These are phyloP conservation scores for Phengaris alcon DNA, from an alignment of 2,888 invertebrate genomes.

Conservation along the genomic window DNA sequence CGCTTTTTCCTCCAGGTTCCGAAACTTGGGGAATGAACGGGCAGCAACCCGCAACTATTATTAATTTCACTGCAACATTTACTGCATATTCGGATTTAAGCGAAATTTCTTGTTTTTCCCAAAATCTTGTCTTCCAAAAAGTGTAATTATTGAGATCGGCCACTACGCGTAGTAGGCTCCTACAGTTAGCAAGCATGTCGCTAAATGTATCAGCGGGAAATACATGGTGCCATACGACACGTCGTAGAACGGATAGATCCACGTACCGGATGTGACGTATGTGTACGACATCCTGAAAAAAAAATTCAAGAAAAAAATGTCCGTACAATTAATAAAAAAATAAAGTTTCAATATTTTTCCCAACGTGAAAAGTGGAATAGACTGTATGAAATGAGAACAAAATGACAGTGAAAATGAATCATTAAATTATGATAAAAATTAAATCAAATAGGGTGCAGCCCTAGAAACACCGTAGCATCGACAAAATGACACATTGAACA, in stretches of 20 bases:
- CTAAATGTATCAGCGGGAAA: not conserved
- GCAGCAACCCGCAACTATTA: too few species aligned
- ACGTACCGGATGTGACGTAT: not conserved
- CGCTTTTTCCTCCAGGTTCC: too few species aligned
- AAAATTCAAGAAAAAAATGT: not conserved
- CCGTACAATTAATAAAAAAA: too few species aligned
- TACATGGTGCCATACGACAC: not conserved
- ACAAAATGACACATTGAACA: too few species aligned
- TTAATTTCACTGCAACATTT: not conserved
- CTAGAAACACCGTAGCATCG: too few species aligned
- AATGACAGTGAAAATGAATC: too few species aligned
- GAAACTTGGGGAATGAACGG: too few species aligned
- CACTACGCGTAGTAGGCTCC: constrained; percentile 5
- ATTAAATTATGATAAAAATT: too few species aligned
- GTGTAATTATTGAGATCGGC: not conserved
- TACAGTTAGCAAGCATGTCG: not conserved
- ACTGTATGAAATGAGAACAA: too few species aligned
- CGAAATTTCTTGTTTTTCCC: not conserved
- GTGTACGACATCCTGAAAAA: not conserved
- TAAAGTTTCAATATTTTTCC: too few species aligned
- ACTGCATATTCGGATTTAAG: not conserved
- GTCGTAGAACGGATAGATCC: constrained; percentile 3
- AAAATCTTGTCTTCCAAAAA: not conserved
- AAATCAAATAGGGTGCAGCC: too few species aligned
- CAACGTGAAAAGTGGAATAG: too few species aligned